phyloP scores from a whole-genome alignment of 1,140 invertebrate species.

The Drosophila parabipectinata region DNA sequence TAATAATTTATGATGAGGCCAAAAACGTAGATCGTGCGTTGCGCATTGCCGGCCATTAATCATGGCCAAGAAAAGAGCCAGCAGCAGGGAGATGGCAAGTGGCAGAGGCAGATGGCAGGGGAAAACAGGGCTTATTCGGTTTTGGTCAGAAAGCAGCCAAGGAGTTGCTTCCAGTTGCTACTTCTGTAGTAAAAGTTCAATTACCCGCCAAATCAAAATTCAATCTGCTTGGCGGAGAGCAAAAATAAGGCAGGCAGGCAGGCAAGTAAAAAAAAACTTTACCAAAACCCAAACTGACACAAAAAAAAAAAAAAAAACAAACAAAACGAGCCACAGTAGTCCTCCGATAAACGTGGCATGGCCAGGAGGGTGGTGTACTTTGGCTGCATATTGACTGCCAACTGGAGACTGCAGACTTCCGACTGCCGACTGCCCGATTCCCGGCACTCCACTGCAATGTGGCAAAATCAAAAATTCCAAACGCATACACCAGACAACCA shows the following conservation, averaged over 20 bases:
- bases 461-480: conserved; percentile 81
- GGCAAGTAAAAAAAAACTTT: conserved; percentile 9
- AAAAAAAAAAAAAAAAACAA: conserved; percentile 53
- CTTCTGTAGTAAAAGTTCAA: conserved; percentile 79
- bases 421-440: conserved; percentile 21
- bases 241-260: conserved; percentile 24
- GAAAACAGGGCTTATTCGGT: background rate
- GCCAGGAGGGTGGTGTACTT: background rate
- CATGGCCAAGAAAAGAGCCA: conserved; percentile 55
- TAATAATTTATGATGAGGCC: conserved; percentile 82
- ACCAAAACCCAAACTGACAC: conserved; percentile 2
- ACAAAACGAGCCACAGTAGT: conserved; percentile 43
- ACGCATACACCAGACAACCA: conserved; percentile 79
- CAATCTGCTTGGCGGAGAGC: conserved; percentile 70
- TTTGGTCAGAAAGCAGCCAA: background rate
- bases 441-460: conserved; percentile 60
- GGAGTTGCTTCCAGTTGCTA: conserved; percentile 3
- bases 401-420: conserved; percentile 16
- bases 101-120: no score
- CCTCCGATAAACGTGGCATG: conserved; percentile 25
- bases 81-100: background rate
- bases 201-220: conserved; percentile 81
- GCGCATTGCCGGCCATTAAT: conserved; percentile 80
- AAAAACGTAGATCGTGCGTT: conserved; percentile 81
- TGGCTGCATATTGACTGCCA: conserved; percentile 65